Base-by-base conservation (phyloP, 1,140 invertebrate genomes). In the Cotesia chilonis region DNA sequence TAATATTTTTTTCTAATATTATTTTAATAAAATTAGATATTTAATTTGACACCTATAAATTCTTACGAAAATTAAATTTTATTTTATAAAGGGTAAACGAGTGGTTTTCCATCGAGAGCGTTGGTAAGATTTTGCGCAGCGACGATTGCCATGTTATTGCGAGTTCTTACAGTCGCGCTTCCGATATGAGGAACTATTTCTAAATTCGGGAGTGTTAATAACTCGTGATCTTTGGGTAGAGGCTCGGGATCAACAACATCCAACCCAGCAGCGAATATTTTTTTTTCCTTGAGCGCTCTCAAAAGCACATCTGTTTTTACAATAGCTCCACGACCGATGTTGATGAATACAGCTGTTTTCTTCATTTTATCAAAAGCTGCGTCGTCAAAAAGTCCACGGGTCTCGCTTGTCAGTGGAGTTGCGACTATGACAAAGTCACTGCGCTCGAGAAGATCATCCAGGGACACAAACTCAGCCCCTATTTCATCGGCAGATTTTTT, bases 161-260 rank as follows among this genome's bases (percentile, higher is more conserved):
- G 90, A 0, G 95, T 94, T 70, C 91, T 89, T 9, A 89, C 77
- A 0, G 95, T 95, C 20, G 95, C 94, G 80, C 94, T 96, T 20
- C 95, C 96, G 79, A 98, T 86, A 83, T 98, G 96, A 1, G 96
- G 96, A 2, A 94, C 75, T 4, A 97, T 83, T 70, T 94, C 93
- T 94, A 82, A 76, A 90, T 96, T 97, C 2, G 91, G 88, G 28
- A 98, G 80, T 68, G 89, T 89, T 1, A 95, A 85, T 2, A 98
- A 87, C 28, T 92, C 91, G 85, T 95, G 90, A 80, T 94, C 89
- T 0, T 88, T 82, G 0, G 95, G 92, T 35, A 98, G 79, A 2
- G 96, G 97, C 86, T 98, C 96, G 0, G 96, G 96, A 4, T 91
- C 91, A 59, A 92, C 95, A 1, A 98, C 96, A 84, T 98, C 97